Percentiles rank a stretch among this genome's conserved stretches.
Evolutionary conservation across 2,888 invertebrate species (phyloP).

Genomic region (Lissonota sp.): DNA sequence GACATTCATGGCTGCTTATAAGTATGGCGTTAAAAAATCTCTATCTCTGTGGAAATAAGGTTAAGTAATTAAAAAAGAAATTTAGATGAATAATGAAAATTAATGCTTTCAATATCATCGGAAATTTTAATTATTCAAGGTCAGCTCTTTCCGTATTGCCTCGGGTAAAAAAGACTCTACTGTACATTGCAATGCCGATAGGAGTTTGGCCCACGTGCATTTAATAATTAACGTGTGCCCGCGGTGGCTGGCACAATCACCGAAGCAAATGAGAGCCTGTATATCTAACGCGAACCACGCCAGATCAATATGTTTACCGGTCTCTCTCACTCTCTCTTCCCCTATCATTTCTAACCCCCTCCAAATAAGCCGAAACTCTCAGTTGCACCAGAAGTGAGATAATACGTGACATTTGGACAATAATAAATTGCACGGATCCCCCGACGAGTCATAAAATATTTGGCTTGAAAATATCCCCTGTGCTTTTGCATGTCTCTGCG

Average conservation of each 20-base stretch:
- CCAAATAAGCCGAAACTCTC: not conserved
- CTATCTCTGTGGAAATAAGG: no score
- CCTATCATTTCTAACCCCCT: no score
- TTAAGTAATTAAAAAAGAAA: no score
- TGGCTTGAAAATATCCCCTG: conserved; percentile 5
- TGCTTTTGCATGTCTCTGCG: not conserved
- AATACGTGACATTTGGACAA: conserved; percentile 31
- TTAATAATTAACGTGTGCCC: conserved; percentile 34
- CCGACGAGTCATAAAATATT: conserved; percentile 36
- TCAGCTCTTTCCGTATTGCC: no score
- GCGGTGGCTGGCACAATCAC: conserved; percentile 4
- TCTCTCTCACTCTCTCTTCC: no score
- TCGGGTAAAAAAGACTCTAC: not conserved
- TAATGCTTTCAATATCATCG: no score
- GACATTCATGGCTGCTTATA: no score
- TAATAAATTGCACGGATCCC: conserved; percentile 13
- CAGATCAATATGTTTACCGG: conserved; percentile 41
- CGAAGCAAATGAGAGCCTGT: conserved; percentile 8
- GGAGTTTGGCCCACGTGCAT: conserved; percentile 18
- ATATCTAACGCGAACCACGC: conserved; percentile 6
- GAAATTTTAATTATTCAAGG: no score
- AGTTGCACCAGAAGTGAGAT: not conserved
- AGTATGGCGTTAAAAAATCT: no score
- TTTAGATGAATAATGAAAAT: no score
- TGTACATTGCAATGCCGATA: not conserved